Base-by-base conservation (phyloP, 2,797 vertebrate species). In the Gadopsis bispinosus region DNA sequence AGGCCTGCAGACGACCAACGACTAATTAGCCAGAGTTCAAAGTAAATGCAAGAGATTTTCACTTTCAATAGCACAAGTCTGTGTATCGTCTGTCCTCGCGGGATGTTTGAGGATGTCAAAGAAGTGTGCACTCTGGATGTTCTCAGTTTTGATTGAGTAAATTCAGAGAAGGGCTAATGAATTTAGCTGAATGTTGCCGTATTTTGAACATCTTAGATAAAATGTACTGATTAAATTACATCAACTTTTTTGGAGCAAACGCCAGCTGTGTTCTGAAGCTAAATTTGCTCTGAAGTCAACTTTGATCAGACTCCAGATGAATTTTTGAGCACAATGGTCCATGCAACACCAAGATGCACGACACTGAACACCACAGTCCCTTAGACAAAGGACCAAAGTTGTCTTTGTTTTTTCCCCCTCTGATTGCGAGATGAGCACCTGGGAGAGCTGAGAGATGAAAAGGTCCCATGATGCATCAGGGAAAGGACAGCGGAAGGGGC, bases 391-490 rank as follows among this genome's bases (percentile, higher is more conserved):
- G 74, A 67, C 76, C 55, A 69, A 41, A 53, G 20, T 53, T n/a
- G 5, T 59, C 33, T 77, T 75, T 73, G 39, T 58, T 4, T 68
- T 33, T 69, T 43, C 31, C 70, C 48, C 62, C 45, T 20, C 7
- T 33, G 29, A 35, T 39, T 73, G 45, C 77, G 39, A 16, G 20
- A 4, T 58, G 22, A n/a, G 39, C 81, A 95, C 94, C 92, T 94
- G 94, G n/a, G 94, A 94, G 65, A 95, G 92, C 94, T 94, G 89
- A 37, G 61, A 75, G 79, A 75, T 68, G 67, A 59, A 79, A 19
- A 33, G 14, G 53, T 84, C 87, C 89, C 85, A 80, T 33, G 85
- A 75, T 71, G 83, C 85, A 89, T 60, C 84, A 65, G 62, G 55
- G n/a, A 20, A 69, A 51, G 33, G 59, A 16, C 16, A 4, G 48